Base-by-base conservation (phyloP, 2,888 invertebrate genomes). In the Heliconius erato region DNA sequence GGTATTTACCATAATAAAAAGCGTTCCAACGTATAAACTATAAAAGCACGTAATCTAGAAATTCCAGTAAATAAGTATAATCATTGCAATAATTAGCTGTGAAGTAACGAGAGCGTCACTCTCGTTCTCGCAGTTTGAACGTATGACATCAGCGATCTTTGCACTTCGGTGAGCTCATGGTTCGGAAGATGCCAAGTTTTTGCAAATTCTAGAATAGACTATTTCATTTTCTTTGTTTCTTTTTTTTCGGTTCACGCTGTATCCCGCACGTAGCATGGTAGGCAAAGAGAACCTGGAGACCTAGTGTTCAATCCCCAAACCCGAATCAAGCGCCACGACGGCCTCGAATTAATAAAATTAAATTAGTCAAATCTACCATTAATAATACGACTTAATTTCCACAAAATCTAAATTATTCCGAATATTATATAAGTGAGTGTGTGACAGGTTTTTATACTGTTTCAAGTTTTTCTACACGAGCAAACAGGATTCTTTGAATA, bases 121-220 rank as follows among this genome's bases (percentile, higher is more conserved):
- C n/a, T 35, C 32, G 67, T 23, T 76, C 26, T 40, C 44, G 59
- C 26, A 35, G 44, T 69, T 67, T 28, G 54, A 16, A 71, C 23
- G 49, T 35, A 71, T 83, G 84, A 84, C 83, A 76, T 84, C 84
- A 84, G 54, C 84, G 54, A 32, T 44, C 76, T 71, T 44, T 68
- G 78, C 78, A 65, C 71, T 59, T 35, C 49, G 82, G 44, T 83
- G 84, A 81, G 81, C 79, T 83, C 79, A 83, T 79, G 79, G 28
- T 44, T 35, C 69, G 68, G 76, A 79, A 69, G 28, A 67, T 32
- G 26, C 74, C 32, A 44, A 28, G 14, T 35, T 40, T 74, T 80
- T 26, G 74, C 80, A 59, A 80, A 49, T 69, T 79, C 54, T 78
- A 63, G 28, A 79, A 19, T 26, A 65, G 49, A 72, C 76, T 26